A percentile compares a stretch with the other conserved stretches of the same genome.
These are phyloP conservation scores for Ips nitidus DNA, from an alignment of 1,140 invertebrate genomes.

Conservation along the genomic window DNA sequence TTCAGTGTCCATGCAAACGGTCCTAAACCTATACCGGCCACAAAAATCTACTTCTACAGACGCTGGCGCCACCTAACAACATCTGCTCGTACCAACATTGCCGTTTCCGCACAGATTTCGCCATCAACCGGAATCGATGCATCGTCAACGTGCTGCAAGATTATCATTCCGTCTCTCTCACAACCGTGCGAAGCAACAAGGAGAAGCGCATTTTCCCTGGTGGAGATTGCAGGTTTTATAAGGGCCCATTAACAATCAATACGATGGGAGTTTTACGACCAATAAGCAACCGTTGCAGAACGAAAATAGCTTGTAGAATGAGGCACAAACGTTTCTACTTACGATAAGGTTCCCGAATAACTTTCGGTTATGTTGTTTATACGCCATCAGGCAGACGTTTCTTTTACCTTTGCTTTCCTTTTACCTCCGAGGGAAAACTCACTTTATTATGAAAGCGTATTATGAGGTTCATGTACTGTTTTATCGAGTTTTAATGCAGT, in stretches of 20 bases:
- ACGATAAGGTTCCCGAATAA: conserved; percentile 49
- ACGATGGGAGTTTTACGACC: conserved; percentile 53
- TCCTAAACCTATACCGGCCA: too few relatives aligned
- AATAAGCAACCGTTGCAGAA: conserved; percentile 51
- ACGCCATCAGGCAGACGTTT: conserved; percentile 38
- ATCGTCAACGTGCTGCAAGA: too few relatives aligned
- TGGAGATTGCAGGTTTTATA: conserved; percentile 27
- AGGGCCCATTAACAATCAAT: conserved; percentile 51
- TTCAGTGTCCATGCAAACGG: neutral
- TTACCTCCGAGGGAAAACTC: conserved; percentile 26
- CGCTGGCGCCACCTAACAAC: too few relatives aligned
- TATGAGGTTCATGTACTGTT: conserved; percentile 17
- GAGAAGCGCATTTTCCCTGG: conserved; percentile 9
- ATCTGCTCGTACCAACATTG: too few relatives aligned
- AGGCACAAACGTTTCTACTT: conserved; percentile 50
- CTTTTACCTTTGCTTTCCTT: conserved; percentile 40
- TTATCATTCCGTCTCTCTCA: neutral
- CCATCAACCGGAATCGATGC: too few relatives aligned
- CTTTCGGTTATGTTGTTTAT: conserved; percentile 47
- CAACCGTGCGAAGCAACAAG: neutral
- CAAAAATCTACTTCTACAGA: too few relatives aligned
- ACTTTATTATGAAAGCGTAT: conserved; percentile 25
- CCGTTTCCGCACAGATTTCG: too few relatives aligned
- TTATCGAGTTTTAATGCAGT: neutral
- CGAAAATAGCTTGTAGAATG: conserved; percentile 50